Base-by-base conservation (phyloP, 2,888 invertebrate genomes). In the Tineola bisselliella region DNA sequence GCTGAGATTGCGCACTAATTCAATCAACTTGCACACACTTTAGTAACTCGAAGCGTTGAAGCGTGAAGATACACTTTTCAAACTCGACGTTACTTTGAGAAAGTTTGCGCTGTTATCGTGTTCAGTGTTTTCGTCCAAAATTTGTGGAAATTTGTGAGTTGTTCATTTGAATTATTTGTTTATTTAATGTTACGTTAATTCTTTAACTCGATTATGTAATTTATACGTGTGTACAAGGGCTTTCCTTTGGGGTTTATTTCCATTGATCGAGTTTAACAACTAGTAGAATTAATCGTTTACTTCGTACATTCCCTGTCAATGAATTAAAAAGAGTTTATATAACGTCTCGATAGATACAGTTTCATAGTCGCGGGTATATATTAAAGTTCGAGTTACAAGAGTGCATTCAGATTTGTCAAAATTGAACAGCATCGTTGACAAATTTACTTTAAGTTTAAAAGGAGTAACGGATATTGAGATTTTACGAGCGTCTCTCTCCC, bases 371-470 rank as follows among this genome's bases (percentile, higher is more conserved):
- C n/a, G n/a, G n/a, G n/a, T n/a, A n/a, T n/a, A n/a, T n/a, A n/a
- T n/a, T n/a, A n/a, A n/a, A n/a, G n/a, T n/a, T 54, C 54, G 54
- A 54, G 54, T 54, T 54, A 8, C 12, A 18, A 54, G 54, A 33
- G 58, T 30, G n/a, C 31, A 33, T 4, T 17, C 1, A 3, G 11
- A 18, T 8, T 5, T 15, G 58, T 6, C 58, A 33, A 33, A 58
- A 31, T 33, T 33, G 33, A 33, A 33, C n/a, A 12, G 58, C 6
- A 19, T 58, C 15, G 15, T 33, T 33, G 74, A 76, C 77, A 72
- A 74, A 74, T 74, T 73, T 68, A 70, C 67, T 68, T 63, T 66
- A 76, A 74, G 78, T 77, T 72, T n/a, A 75, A 73, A 78, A 70
- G 68, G 33, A 58, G 58, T 33, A 70, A 71, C 73, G 75, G 75